A percentile compares a stretch with the other conserved stretches of the same genome.
Evolutionary conservation across 2,797 vertebrate genomes (phyloP).

Genomic region (Tangara arthus): DNA sequence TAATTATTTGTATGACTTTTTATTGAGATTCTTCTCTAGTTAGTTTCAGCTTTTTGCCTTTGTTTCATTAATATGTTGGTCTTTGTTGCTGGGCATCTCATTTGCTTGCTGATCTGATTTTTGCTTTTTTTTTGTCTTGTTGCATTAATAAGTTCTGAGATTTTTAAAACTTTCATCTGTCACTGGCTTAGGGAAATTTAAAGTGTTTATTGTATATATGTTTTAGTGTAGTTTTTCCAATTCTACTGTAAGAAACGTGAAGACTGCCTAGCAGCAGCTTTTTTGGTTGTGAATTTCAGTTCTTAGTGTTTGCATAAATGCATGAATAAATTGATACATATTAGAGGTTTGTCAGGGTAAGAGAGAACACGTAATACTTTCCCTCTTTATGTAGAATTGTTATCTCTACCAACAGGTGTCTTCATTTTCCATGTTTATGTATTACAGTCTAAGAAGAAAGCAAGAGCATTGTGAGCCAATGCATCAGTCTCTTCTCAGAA

Average conservation of each 20-base stretch:
- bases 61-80: background rate
- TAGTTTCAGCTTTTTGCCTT: background rate
- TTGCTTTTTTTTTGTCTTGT: background rate
- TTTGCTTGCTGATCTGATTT: background rate
- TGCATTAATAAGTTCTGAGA: background rate
- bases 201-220: background rate
- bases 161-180: background rate
- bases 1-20: background rate
- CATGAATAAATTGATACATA: background rate
- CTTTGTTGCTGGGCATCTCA: background rate
- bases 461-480: constrained; percentile 67
- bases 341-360: background rate
- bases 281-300: background rate
- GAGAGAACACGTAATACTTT: background rate
- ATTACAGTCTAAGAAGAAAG: constrained; percentile 76
- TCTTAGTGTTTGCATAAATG: background rate
- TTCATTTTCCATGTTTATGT: background rate
- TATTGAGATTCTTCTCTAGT: background rate
- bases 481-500: constrained; percentile 53
- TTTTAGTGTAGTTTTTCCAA: background rate
- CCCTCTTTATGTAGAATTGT: background rate
- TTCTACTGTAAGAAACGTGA: background rate
- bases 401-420: background rate
- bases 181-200: background rate
- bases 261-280: background rate